Conservation (phyloP, 2,797 vertebrate species). For the Chaunax sp. region DNA sequence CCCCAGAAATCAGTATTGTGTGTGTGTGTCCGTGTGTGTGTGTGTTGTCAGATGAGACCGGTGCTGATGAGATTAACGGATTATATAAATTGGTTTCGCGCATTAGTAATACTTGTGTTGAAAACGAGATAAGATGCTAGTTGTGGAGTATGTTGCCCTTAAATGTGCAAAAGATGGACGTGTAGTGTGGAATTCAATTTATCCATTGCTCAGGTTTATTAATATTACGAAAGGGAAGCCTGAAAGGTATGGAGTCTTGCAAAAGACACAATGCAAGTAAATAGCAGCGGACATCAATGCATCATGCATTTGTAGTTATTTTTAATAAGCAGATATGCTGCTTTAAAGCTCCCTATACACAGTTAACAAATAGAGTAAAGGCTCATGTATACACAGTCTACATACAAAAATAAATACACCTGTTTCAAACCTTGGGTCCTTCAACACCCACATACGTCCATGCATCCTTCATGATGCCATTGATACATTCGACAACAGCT, state of each 20-base stretch:
- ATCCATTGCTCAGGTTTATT: conserved; percentile 22
- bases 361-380: background rate
- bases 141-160: conserved; percentile 38
- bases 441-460: too few species aligned
- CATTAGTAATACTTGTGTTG: conserved; percentile 50
- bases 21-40: background rate
- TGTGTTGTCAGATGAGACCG: conserved; percentile 22
- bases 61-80: conserved; percentile 55
- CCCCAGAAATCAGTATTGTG: conserved; percentile 1
- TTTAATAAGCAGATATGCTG: conserved; percentile 5
- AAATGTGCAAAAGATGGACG: conserved; percentile 33
- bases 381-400: too few species aligned
- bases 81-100: conserved; percentile 55
- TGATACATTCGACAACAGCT: too few species aligned
- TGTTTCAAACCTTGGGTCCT: too few species aligned
- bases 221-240: conserved; percentile 23
- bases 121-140: conserved; percentile 50
- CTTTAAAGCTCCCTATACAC: background rate
- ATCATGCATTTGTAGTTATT: background rate
- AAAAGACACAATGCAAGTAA: background rate
- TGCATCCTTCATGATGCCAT: too few species aligned
- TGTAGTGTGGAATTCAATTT: conserved; percentile 36
- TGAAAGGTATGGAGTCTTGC: conserved; percentile 7
- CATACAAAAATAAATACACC: too few species aligned
- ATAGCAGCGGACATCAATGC: background rate